Evolutionary conservation across 2,888 invertebrate species (phyloP), one percentile per base, ranked within the genome.

Genomic region (Gymnocheta viridis): DNA sequence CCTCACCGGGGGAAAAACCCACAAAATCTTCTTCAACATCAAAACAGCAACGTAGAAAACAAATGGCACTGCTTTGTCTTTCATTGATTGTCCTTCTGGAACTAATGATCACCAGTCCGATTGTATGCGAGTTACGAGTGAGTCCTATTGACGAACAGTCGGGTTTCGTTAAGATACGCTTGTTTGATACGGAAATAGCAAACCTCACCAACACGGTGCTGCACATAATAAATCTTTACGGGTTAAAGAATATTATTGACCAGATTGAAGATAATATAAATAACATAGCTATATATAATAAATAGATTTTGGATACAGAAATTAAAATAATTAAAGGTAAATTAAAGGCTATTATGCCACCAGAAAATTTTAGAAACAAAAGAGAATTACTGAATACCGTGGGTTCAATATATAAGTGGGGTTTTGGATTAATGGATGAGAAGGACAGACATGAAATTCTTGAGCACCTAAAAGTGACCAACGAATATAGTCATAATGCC

Each of bases 151-250:
- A 27, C 24, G 60, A 60, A 22, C 60, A 60, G 12, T 58, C 38
- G 6, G 38, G 60, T n/a, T 62, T 62, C 17, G 38, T 62, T 9
- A 62, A 17, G 14, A 62, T 62, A 22, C 19, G 17, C 62, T 17
- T 62, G 24, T 60, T 60, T 38, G 60, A 60, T 10, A 60, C 60
- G 60, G 38, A 60, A 38, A n/a, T 60, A 12, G 60, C n/a, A 5
- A 60, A 60, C 60, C 38, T 60, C 3, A 60, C 38, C 10, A 60
- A 62, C 17, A 62, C 62, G 0, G 17, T 62, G 10, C 7, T 41
- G 17, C 62, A 62, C 10, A 62, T 62, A 64, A 64, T 27, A n/a
- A 64, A 64, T 9, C 64, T 27, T 10, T 27, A 44, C 27, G 64
- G 44, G 27, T 5, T 64, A 64, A 44, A 64, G 14, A 38, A 22